Evolutionary conservation across 2,888 invertebrate genomes (phyloP), one percentile per base, ranked within the genome.

Genomic region (Nemotelus pantherinus): DNA sequence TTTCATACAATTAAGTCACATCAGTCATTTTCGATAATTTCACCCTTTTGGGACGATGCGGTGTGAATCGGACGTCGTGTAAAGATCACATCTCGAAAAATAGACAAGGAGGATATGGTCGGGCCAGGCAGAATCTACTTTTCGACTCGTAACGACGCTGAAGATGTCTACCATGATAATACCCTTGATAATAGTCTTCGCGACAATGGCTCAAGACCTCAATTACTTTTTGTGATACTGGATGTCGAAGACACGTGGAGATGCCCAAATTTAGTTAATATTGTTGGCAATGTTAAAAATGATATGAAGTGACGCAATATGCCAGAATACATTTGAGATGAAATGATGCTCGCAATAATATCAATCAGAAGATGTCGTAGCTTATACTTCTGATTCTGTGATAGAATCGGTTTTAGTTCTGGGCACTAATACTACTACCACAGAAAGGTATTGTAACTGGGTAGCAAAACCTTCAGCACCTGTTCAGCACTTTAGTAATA

Each of bases 21-120:
- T 74, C 60, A 74, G 74, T 74, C 63, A 63, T 74, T 74, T 74
- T 74, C 48, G n/a, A 60, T 74, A 74, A 74, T 63, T 74, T 74
- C 60, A 74, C 74, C 74, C 74, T 50, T 74, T 55, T n/a, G 47
- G 72, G 58, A 57, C 25, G 57, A 45, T 5, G 25, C 25, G 25
- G 25, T 25, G 25, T 25, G 9, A 53, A n/a, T 53, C 39, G 5
- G 58, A 58, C 5, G n/a, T 39, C 58, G 4, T 58, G 25, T 25
- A 25, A 25, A 25, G 25, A 25, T 25, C 25, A 25, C 25, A 25
- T 25, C 25, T 25, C 25, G 25, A 25, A 25, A 25, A 25, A 25
- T 25, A 25, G 25, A 25, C 25, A 25, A 25, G 25, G 25, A 25
- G 25, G 25, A 25, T 25, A 25, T 0, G 25, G 25, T 25, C 25